These are phyloP conservation scores for Eupsittula cactorum DNA, from an alignment of 2,113 vertebrate species.

Conservation along the genomic window DNA sequence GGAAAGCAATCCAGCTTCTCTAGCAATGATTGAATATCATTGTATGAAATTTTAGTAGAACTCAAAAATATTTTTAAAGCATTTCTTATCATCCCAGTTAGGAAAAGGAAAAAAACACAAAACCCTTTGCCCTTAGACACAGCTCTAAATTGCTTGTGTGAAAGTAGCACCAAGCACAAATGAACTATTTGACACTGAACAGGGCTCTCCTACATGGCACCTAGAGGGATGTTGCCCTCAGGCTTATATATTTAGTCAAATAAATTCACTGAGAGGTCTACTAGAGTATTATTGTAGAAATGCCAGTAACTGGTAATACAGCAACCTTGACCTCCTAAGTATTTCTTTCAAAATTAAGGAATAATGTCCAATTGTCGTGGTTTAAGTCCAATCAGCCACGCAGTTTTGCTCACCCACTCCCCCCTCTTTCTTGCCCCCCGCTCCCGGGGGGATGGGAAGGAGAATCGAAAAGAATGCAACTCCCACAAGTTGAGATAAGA, in stretches of 20 bases:
- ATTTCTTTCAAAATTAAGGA: background rate
- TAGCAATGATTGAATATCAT: background rate
- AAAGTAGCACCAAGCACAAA: background rate
- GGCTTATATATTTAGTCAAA: background rate
- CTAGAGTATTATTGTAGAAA: background rate
- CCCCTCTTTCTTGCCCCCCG: too few relatives aligned
- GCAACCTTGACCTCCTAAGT: background rate
- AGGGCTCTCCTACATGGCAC: background rate
- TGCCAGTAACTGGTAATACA: background rate
- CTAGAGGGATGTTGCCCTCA: background rate
- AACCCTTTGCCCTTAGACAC: fast-evolving
- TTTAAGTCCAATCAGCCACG: too few relatives aligned
- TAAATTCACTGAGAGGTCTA: background rate
- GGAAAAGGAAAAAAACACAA: background rate
- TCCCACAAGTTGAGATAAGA: too few relatives aligned
- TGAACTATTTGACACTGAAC: background rate
- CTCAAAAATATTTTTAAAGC: background rate
- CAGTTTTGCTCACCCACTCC: too few relatives aligned
- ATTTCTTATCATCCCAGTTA: background rate
- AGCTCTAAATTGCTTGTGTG: background rate
- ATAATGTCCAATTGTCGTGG: fast-evolving
- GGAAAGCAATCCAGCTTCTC: background rate
- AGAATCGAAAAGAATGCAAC: too few relatives aligned
- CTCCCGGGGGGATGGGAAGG: too few relatives aligned
- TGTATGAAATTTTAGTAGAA: background rate